Base-by-base conservation (phyloP, 2,888 invertebrate genomes). In the Tetropium fuscum region DNA sequence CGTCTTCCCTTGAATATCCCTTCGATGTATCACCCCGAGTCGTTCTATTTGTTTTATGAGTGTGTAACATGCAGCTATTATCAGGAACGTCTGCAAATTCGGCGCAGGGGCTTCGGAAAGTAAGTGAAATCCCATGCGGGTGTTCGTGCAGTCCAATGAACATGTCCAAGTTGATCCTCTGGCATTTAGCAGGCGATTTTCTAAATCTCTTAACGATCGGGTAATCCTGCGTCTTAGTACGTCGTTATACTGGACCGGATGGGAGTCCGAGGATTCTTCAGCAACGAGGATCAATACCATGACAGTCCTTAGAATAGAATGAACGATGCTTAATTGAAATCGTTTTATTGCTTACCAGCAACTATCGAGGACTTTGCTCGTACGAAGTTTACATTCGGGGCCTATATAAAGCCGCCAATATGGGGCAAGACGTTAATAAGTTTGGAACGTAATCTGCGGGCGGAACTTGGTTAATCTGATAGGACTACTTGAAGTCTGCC, bases 201-300 rank as follows among this genome's bases (percentile, higher is more conserved):
- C 75, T 69, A 72, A 77, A 79, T 77, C 79, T 72, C 76, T 76
- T 78, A 78, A 78, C 78, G 78, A 78, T 72, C 74, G 69, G 67
- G 71, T 77, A 76, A 79, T 78, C 77, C 75, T 56, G 51, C 69
- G 68, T 66, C 70, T 73, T 72, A 72, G 67, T 65, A 61, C 63
- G 58, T 69, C 64, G 65, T 69, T 69, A 64, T 53, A 53, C 57
- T 44, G 63, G 60, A 67, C 60, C 43, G 34, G 57, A 48, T 49
- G 47, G 55, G 45, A 49, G 44, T 30, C 20, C 49, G 40, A 38
- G 45, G 49, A 60, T 60, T 47, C 49, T 53, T 57, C 58, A 27
- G 48, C 30, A 25, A 49, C 53, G 25, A 44, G 58, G 65, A 66
- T 66, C 62, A 66, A 64, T 68, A 60, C 47, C 58, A 54, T 60